These are phyloP conservation scores for Suillia variegata DNA, from an alignment of 2,888 invertebrate species.

Conservation along the genomic window DNA sequence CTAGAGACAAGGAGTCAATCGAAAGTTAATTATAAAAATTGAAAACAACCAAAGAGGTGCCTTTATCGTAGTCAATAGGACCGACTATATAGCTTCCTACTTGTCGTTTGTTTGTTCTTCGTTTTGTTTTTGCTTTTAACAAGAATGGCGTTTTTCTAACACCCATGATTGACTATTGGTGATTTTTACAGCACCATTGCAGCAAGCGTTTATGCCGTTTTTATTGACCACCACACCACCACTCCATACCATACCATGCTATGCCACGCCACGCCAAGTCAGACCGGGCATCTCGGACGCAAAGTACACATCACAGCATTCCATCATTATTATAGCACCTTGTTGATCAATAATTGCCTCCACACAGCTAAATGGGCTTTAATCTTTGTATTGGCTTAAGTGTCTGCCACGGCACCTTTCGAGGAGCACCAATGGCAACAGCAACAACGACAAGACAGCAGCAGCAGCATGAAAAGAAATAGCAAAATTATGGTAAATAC, in stretches of 20 bases:
- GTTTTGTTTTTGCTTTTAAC: too few relatives aligned
- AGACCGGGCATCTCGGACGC: too few relatives aligned
- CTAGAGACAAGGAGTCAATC: too few relatives aligned
- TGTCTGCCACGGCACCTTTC: conserved; percentile 6
- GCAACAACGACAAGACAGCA: conserved; percentile 16
- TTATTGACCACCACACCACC: conserved; percentile 7
- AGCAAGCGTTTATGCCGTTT: background rate
- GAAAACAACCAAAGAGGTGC: too few relatives aligned
- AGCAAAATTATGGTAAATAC: background rate
- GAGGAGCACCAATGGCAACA: conserved; percentile 12
- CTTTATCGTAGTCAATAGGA: too few relatives aligned
- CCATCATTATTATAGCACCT: conserved; percentile 53
- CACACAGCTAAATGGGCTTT: conserved; percentile 55
- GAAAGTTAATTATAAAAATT: too few relatives aligned
- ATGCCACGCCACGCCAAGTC: background rate
- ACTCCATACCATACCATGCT: too few relatives aligned
- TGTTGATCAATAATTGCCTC: conserved; percentile 59
- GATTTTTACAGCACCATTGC: conserved; percentile 6
- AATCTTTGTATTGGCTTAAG: conserved; percentile 43
- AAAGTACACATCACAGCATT: conserved; percentile 17
- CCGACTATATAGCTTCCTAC: background rate
- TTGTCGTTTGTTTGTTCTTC: background rate
- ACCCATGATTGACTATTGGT: conserved; percentile 12
- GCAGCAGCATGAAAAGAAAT: conserved; percentile 5
- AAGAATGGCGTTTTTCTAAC: too few relatives aligned